Percentiles rank a stretch among this genome's conserved stretches.
phyloP scores from a whole-genome alignment of 2,888 invertebrate genomes.

The Dasysyrphus tricinctus region DNA sequence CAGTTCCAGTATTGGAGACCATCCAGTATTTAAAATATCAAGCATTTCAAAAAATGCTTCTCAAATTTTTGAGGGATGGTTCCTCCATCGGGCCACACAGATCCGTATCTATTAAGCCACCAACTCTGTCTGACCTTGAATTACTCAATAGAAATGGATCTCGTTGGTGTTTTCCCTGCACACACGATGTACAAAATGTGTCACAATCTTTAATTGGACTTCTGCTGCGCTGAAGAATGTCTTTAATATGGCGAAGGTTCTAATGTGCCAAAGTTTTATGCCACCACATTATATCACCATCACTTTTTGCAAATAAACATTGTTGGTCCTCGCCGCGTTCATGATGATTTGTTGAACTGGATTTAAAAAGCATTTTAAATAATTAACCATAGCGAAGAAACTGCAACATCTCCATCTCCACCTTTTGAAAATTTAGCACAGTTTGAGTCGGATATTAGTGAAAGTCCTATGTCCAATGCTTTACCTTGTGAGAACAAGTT shows the following conservation, averaged over 20 bases:
- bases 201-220: conserved; percentile 1
- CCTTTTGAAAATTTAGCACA: neutral
- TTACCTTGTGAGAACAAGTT: conserved; percentile 16
- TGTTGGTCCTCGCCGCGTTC: neutral
- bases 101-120: conserved; percentile 10
- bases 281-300: conserved; percentile 10
- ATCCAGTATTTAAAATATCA: too few species aligned
- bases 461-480: conserved; percentile 5
- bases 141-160: conserved; percentile 16
- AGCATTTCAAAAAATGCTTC: conserved; percentile 22
- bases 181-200: conserved; percentile 30
- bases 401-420: conserved; percentile 1
- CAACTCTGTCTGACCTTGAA: conserved; percentile 4
- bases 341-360: neutral
- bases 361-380: neutral
- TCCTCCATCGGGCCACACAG: conserved; percentile 38
- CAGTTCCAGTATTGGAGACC: too few species aligned
- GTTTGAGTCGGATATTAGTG: neutral
- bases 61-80: conserved; percentile 27
- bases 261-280: conserved; percentile 31
- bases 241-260: conserved; percentile 20
- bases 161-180: conserved; percentile 33
- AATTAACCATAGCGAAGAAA: neutral
- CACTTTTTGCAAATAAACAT: conserved; percentile 4
- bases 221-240: neutral